These are phyloP conservation scores for Psittacula echo DNA, from an alignment of 2,797 vertebrate species.

Conservation along the genomic window DNA sequence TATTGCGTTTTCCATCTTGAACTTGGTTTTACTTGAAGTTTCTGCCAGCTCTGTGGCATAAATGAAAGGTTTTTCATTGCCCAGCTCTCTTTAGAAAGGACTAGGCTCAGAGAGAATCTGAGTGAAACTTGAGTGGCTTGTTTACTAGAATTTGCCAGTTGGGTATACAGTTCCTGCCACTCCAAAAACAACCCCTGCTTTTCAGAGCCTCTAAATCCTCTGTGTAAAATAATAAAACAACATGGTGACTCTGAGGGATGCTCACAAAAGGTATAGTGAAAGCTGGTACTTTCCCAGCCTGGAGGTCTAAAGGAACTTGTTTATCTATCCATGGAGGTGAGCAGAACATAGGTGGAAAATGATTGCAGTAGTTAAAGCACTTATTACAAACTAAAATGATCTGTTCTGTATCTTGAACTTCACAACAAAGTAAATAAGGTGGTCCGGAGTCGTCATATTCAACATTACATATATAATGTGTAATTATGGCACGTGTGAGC, in stretches of 20 bases:
- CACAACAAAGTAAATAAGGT: neutral
- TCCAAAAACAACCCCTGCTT: neutral
- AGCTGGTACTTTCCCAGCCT: neutral
- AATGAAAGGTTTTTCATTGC: neutral
- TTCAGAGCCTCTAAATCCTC: conserved; percentile 9
- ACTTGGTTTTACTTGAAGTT: neutral
- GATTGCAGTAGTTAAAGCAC: neutral
- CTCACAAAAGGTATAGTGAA: neutral
- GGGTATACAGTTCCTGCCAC: neutral
- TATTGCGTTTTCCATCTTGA: neutral
- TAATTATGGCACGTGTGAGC: neutral
- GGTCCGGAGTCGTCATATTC: rapidly evolving
- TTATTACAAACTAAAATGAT: neutral
- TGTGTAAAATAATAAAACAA: conserved; percentile 16
- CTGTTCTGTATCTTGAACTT: neutral
- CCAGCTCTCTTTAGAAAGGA: neutral
- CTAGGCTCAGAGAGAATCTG: neutral
- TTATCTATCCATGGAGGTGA: neutral
- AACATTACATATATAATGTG: neutral
- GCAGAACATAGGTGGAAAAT: neutral
- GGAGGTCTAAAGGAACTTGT: neutral
- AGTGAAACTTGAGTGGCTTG: conserved; percentile 6
- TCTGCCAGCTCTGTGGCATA: neutral
- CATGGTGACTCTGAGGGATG: neutral
- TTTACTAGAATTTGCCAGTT: conserved; percentile 32